phyloP scores from a whole-genome alignment of 2,888 invertebrate genomes.

The Tolmerus cingulatus region DNA sequence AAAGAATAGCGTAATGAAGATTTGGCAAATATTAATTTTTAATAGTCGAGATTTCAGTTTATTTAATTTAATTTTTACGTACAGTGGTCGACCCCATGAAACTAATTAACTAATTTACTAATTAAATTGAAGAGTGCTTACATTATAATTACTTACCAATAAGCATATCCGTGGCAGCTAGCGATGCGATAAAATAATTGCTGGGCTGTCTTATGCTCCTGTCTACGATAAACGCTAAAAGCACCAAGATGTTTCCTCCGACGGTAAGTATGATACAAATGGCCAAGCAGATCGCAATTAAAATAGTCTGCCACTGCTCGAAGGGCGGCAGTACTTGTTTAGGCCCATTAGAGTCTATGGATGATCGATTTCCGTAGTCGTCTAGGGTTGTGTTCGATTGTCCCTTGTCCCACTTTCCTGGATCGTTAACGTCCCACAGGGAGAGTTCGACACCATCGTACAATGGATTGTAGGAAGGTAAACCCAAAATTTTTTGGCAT shows the following conservation, averaged over 20 bases:
- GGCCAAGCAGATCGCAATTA: slow-evolving; percentile 86
- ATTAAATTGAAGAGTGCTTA: neutral
- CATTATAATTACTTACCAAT: slow-evolving; percentile 70
- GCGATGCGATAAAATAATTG: slow-evolving; percentile 98
- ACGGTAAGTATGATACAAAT: slow-evolving; percentile 92
- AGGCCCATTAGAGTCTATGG: slow-evolving; percentile 53
- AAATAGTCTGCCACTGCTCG: slow-evolving; percentile 86
- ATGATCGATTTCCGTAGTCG: slow-evolving; percentile 52
- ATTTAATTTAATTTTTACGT: neutral
- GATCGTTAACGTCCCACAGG: slow-evolving; percentile 61
- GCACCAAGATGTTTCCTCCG: slow-evolving; percentile 93
- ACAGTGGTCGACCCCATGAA: neutral
- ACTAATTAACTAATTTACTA: neutral
- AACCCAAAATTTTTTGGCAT: slow-evolving; percentile 68
- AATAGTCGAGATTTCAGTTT: too few species aligned
- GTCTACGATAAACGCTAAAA: slow-evolving; percentile 94
- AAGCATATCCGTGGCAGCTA: slow-evolving; percentile 95
- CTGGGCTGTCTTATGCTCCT: slow-evolving; percentile 94
- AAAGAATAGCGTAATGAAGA: too few species aligned
- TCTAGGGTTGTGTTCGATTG: slow-evolving; percentile 57
- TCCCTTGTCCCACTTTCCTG: slow-evolving; percentile 54
- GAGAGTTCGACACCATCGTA: slow-evolving; percentile 62
- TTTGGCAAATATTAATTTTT: too few species aligned
- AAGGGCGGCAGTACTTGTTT: slow-evolving; percentile 81
- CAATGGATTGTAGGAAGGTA: slow-evolving; percentile 62